phyloP scores from a whole-genome alignment of 53 echinoderm and acorn worm genomes.

The Paelopatides confundens region DNA sequence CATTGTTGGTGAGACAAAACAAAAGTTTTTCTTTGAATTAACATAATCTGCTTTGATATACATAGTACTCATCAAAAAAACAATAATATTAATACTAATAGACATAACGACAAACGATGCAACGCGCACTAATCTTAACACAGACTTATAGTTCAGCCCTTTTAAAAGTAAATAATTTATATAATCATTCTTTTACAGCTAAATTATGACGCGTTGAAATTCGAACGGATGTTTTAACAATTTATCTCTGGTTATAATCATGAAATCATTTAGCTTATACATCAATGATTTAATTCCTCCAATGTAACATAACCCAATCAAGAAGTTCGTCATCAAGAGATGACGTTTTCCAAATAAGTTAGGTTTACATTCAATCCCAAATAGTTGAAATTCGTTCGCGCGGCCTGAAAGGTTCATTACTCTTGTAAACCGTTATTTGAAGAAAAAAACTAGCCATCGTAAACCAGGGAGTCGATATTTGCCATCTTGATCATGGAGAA shows the following conservation, averaged over 20 bases:
- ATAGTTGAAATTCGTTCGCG: slow-evolving; percentile 44
- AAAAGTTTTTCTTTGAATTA: too few species aligned
- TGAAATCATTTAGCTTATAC: neutral
- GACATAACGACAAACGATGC: too few species aligned
- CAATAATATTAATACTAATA: too few species aligned
- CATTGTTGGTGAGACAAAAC: too few species aligned
- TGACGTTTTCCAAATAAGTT: neutral
- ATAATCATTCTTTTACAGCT: too few species aligned
- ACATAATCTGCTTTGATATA: too few species aligned
- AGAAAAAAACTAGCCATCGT: neutral
- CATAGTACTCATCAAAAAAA: too few species aligned
- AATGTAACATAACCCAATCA: neutral
- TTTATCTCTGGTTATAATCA: neutral
- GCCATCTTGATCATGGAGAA: neutral
- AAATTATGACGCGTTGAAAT: too few species aligned
- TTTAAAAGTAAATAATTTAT: too few species aligned
- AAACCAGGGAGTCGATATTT: slow-evolving; percentile 6
- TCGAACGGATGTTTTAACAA: neutral
- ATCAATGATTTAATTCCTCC: neutral
- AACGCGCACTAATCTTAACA: too few species aligned
- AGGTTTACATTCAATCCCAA: neutral
- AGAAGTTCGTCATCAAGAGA: slow-evolving; percentile 4
- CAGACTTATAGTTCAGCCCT: too few species aligned
- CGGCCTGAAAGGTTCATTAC: slow-evolving; percentile 36
- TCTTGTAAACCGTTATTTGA: slow-evolving; percentile 13